Conservation (phyloP, 2,888 invertebrate genomes). For the Microctonus aethiopoides region DNA sequence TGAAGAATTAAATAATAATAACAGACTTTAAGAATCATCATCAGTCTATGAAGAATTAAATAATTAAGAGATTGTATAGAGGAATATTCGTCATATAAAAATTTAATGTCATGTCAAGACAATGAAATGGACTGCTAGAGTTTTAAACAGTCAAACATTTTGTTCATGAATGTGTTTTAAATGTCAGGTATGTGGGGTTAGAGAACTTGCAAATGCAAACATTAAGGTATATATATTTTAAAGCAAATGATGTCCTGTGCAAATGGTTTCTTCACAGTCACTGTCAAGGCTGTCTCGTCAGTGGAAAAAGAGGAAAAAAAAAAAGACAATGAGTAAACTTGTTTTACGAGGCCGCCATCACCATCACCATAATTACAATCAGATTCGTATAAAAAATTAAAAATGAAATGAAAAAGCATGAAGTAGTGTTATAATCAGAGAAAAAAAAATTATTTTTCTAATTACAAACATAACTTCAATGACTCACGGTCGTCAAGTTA, state of each 20-base stretch:
- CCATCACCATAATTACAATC: neutral
- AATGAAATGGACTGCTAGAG: neutral
- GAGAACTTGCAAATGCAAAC: neutral
- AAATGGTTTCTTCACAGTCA: slow-evolving; percentile 25
- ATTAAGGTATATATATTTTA: neutral
- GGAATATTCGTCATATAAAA: no score
- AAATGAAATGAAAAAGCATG: neutral
- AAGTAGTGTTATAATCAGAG: neutral
- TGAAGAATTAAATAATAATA: no score
- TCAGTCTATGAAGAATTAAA: no score
- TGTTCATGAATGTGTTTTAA: neutral
- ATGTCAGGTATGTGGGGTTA: neutral
- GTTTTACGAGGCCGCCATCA: slow-evolving; percentile 12
- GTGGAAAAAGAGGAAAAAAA: no score
- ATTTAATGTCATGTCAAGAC: no score
- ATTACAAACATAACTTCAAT: neutral
- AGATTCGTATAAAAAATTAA: neutral
- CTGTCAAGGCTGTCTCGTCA: slow-evolving; percentile 28
- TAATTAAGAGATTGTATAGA: no score
- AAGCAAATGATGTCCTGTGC: neutral
- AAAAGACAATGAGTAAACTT: slow-evolving; percentile 19
- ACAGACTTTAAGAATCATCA: no score
- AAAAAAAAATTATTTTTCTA: neutral
- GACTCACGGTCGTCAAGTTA: no score
- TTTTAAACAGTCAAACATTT: no score